Conservation (phyloP, 2,888 invertebrate genomes). For the Thyatira batis region DNA sequence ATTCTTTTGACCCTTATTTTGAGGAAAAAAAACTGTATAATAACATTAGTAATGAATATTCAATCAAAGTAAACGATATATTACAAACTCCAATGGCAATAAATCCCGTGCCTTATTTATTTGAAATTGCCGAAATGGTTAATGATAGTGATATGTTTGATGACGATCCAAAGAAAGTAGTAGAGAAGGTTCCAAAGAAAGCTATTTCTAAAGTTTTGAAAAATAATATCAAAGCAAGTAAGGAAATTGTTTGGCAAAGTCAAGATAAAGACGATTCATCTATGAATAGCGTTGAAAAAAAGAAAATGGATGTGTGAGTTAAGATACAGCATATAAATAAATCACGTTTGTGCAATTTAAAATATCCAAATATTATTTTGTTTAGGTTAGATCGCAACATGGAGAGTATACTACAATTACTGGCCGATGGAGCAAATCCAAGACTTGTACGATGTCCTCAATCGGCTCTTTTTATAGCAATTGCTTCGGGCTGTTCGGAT, state of each 20-base stretch:
- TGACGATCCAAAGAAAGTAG: slow-evolving; percentile 46
- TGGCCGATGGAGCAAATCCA: slow-evolving; percentile 62
- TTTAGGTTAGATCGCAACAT: slow-evolving; percentile 58
- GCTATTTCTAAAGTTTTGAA: slow-evolving; percentile 37
- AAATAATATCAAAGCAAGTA: slow-evolving; percentile 46
- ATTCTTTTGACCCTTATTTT: slow-evolving; percentile 19
- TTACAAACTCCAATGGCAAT: slow-evolving; percentile 22
- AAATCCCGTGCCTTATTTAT: slow-evolving; percentile 45
- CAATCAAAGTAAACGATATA: slow-evolving; percentile 38
- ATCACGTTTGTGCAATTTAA: neutral
- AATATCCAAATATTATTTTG: slow-evolving; percentile 11
- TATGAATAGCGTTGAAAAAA: slow-evolving; percentile 34
- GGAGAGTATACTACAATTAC: slow-evolving; percentile 51
- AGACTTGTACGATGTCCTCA: slow-evolving; percentile 57
- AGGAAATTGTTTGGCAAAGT: slow-evolving; percentile 41
- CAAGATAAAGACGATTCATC: slow-evolving; percentile 41
- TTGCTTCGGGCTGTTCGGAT: slow-evolving; percentile 42
- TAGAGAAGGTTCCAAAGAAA: slow-evolving; percentile 47
- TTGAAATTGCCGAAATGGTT: slow-evolving; percentile 55
- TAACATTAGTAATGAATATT: slow-evolving; percentile 42
- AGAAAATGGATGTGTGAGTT: slow-evolving; percentile 48
- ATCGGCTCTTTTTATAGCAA: slow-evolving; percentile 56
- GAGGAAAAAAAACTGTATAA: slow-evolving; percentile 42
- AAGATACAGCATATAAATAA: neutral
- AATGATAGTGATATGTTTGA: slow-evolving; percentile 40